These are phyloP conservation scores for Beaufortia kweichowensis DNA, from an alignment of 2,113 vertebrate species.

Conservation along the genomic window DNA sequence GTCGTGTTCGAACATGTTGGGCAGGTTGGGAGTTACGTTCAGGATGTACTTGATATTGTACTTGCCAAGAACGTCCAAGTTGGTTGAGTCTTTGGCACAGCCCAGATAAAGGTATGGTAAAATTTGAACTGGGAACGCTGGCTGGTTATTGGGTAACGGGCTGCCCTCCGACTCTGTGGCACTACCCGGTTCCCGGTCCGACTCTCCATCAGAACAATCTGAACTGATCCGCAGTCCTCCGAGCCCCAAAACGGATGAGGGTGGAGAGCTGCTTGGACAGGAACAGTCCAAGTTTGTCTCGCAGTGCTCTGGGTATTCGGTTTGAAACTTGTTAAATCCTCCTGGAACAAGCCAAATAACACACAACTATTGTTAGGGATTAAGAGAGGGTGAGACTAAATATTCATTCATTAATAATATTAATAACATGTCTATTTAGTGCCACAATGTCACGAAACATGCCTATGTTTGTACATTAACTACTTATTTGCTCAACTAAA, in stretches of 20 bases:
- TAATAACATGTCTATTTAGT: no score
- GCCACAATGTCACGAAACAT: no score
- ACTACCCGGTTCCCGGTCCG: constrained; percentile 93
- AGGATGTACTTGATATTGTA: constrained; percentile 99
- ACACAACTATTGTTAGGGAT: not conserved
- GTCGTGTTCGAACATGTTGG: constrained; percentile 96
- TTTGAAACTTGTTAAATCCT: constrained; percentile 98
- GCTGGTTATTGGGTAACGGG: constrained; percentile 90
- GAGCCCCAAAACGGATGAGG: constrained; percentile 87
- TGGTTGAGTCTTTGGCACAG: constrained; percentile 98
- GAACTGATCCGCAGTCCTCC: constrained; percentile 94
- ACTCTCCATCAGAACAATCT: constrained; percentile 93
- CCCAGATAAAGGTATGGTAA: constrained; percentile 96
- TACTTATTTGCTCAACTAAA: no score
- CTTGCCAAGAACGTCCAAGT: constrained; percentile 93
- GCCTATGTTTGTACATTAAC: no score
- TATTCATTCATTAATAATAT: not conserved
- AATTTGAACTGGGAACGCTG: constrained; percentile 96
- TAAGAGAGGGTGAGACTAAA: not conserved
- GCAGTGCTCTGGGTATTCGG: constrained; percentile 92
- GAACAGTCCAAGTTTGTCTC: constrained; percentile 92
- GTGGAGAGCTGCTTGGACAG: constrained; percentile 89
- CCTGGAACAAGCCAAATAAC: constrained; percentile 69
- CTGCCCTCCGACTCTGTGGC: constrained; percentile 95
- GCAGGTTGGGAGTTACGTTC: constrained; percentile 98